Evolutionary conservation across 2,113 vertebrate genomes (phyloP), one percentile per base, ranked within the genome.

Genomic region (Tautogolabrus adspersus): DNA sequence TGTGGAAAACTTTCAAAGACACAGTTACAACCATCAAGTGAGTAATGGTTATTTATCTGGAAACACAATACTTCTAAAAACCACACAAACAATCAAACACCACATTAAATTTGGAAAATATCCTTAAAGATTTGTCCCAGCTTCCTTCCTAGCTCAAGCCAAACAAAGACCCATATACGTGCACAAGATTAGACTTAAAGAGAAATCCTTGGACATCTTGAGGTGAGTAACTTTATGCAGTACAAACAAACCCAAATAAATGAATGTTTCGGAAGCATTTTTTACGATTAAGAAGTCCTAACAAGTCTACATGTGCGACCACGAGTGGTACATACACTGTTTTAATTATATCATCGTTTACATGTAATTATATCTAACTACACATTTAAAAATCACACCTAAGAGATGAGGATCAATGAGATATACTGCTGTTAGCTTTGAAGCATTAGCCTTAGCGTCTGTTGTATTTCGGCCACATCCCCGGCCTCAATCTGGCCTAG

Each of bases 401-500:
- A 0, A 34, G 19, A 8, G 16, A 51, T 1, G 34, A 21, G 2
- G 11, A 15, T 16, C 9, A 38, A 16, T 22, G 10, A 12, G 6
- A 34, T 6, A 34, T 3, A 34, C 30, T 34, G 26, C 26, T 5
- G 68, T 16, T 74, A 84, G 78, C 70, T 44, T 10, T 5, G 21
- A 6, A 18, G 42, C 12, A 61, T 22, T 59, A 72, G 69, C 66
- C 2, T 57, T 30, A 38, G 73, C 77, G 42, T 66, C 16, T 55
- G 30, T 52, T 55, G 23, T 56, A 56, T 77, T 75, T 68, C 72
- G 60, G 79, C 62, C 72, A 83, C 66, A 86, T 87, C 79, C 72
- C 30, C 64, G 85, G 87, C 88, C 87, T 88, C 79, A 70, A 54
- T 51, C 63, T 75, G 85, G 77, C 89, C 88, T 77, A 57, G 82